A percentile compares a stretch with the other conserved stretches of the same genome.
Evolutionary conservation across 1,140 invertebrate species (phyloP).

Genomic region (Bombus fervidus): DNA sequence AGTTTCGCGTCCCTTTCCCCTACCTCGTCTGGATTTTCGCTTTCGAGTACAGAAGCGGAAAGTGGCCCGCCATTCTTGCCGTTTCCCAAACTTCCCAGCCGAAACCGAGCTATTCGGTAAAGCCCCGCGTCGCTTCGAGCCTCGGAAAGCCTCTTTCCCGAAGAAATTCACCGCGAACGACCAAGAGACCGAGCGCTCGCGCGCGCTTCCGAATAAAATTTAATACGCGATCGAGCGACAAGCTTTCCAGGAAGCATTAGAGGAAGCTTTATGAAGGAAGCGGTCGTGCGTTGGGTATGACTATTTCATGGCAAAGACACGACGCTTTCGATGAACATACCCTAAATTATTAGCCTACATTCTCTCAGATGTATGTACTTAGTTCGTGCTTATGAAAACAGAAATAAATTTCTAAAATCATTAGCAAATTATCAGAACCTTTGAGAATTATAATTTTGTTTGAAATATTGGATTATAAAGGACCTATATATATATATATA

Average conservation of each 20-base stretch:
- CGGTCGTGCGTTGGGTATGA: too few relatives aligned
- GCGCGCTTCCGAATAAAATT: background rate
- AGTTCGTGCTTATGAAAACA: too few relatives aligned
- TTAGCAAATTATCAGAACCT: too few relatives aligned
- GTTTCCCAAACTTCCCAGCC: slow-evolving; percentile 41
- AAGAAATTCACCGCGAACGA: slow-evolving; percentile 19
- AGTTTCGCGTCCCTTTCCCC: slow-evolving; percentile 38
- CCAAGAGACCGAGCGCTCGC: background rate
- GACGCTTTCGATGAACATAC: too few relatives aligned
- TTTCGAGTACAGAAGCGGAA: slow-evolving; percentile 31
- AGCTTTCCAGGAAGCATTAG: background rate
- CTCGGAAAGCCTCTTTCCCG: background rate
- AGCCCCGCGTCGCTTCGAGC: background rate
- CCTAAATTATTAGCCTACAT: too few relatives aligned
- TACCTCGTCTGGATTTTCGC: slow-evolving; percentile 39
- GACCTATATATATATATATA: too few relatives aligned
- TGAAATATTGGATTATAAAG: too few relatives aligned
- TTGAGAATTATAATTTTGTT: too few relatives aligned
- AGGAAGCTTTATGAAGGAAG: background rate
- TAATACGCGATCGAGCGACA: slow-evolving; percentile 2
- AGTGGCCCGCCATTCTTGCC: slow-evolving; percentile 37
- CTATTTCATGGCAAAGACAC: too few relatives aligned
- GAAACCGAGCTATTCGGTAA: slow-evolving; percentile 23
- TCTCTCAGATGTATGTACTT: too few relatives aligned
- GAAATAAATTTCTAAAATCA: too few relatives aligned